Evolutionary conservation across 30 jellyfish, hydroid and myxozoan genomes (phyloP).

Genomic region (Aurelia coerulea): DNA sequence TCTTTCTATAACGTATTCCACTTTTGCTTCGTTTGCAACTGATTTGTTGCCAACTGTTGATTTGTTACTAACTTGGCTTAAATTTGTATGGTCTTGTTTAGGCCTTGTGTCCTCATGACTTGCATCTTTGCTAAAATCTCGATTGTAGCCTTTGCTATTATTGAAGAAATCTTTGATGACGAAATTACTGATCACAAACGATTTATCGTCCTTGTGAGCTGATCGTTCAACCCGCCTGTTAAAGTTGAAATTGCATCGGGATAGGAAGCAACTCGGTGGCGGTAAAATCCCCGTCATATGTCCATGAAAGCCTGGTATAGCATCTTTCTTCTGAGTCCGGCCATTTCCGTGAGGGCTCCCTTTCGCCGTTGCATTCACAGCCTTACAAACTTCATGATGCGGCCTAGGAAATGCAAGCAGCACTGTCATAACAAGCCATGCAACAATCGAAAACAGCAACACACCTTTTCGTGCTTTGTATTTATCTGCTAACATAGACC

Average conservation of each 20-base stretch:
- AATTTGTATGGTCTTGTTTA: not conserved
- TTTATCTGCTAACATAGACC: slow-evolving; percentile 97
- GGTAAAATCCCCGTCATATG: slow-evolving; percentile 51
- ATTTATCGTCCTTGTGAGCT: slow-evolving; percentile 17
- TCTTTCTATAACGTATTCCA: slow-evolving; percentile 74
- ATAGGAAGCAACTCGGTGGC: slow-evolving; percentile 42
- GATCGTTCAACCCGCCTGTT: not conserved
- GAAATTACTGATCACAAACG: slow-evolving; percentile 19
- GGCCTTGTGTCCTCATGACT: not conserved
- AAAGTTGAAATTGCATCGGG: not conserved
- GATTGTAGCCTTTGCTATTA: slow-evolving; percentile 20
- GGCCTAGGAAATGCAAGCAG: slow-evolving; percentile 97
- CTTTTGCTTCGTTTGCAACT: not conserved
- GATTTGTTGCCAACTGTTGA: slow-evolving; percentile 8
- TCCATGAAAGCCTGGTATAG: slow-evolving; percentile 45
- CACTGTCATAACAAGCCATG: slow-evolving; percentile 98
- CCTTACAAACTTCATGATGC: slow-evolving; percentile 77
- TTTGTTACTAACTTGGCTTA: not conserved
- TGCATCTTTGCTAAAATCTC: not conserved
- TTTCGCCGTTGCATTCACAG: slow-evolving; percentile 48
- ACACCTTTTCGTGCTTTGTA: slow-evolving; percentile 86
- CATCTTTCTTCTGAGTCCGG: slow-evolving; percentile 36
- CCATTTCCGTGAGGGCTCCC: not conserved
- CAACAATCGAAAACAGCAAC: slow-evolving; percentile 85
- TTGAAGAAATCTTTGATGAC: slow-evolving; percentile 33